Base-by-base conservation (phyloP, 1,140 invertebrate genomes). In the Sycobia sp. region DNA sequence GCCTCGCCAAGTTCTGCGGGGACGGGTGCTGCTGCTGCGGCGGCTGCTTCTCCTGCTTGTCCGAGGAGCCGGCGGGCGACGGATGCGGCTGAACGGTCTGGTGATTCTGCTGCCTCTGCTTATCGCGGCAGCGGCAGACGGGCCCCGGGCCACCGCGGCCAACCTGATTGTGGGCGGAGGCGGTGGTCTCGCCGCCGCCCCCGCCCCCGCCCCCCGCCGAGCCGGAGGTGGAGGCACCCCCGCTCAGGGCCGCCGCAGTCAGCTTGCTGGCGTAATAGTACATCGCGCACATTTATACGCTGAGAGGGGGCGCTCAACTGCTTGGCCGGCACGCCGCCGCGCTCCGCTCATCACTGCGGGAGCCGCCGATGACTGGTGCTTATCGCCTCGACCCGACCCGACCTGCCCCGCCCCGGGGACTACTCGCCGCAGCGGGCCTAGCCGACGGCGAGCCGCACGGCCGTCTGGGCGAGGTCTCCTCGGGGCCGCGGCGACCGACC, bases 261-360 rank as follows among this genome's bases (percentile, higher is more conserved):
- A 82, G 78, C 80, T 80, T 82, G 76, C 77, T 81, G 72, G 79
- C 80, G 67, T 81, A 82, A 74, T 76, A 82, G 76, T 82, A 82
- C 79, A 82, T 81, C 73, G 80, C 79, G 77, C 80, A 82, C 79
- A 82, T 82, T 80, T 78, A 82, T 79, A 74, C 73, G 72, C 51
- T 47, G 22, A 18, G 20, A 53, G 74, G 76, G n/a, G n/a, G n/a
- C n/a, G n/a, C n/a, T 80, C 76, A 77, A 78, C 77, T 78, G 76
- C 79, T 75, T 76, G 76, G 63, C 73, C 75, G 65, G 69, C 74
- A 71, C 71, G 75, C 76, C 76, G 29, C 77, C 73, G 78, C 77
- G 75, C 78, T 76, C 71, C 73, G 75, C 76, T 82, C 80, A 82
- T 82, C 73, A 80, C 79, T 80, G n/a, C n/a, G n/a, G 75, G 79